Percentiles rank a stretch among this genome's conserved stretches.
Evolutionary conservation across 2,888 invertebrate genomes (phyloP).

Genomic region (Stenotaenia linearis): DNA sequence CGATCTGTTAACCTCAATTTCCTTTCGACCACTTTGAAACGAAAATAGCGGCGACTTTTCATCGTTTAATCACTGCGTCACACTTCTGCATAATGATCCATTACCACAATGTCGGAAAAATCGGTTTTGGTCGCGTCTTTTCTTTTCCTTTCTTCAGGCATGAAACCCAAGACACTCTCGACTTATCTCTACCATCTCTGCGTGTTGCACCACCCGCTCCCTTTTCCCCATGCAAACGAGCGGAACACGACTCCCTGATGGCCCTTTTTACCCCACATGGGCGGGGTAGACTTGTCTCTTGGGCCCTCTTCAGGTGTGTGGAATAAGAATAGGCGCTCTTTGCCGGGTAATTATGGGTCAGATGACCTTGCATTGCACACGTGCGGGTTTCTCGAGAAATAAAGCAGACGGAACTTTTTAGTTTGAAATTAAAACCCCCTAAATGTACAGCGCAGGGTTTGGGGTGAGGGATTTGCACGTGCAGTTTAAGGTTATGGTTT

Average conservation of each 20-base stretch:
- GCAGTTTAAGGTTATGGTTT: not conserved
- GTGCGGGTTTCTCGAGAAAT: not conserved
- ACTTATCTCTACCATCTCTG: not conserved
- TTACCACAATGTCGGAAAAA: not conserved
- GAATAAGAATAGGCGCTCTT: not conserved
- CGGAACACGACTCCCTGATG: slow-evolving; percentile 4
- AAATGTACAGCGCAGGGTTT: not conserved
- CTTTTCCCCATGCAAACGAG: not conserved
- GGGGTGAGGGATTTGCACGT: not conserved
- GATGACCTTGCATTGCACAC: not conserved
- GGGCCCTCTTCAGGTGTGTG: not conserved
- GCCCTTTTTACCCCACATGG: not conserved
- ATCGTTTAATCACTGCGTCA: not conserved
- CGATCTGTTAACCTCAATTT: not conserved
- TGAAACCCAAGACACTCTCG: not conserved
- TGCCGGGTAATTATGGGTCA: not conserved
- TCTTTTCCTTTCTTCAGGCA: not conserved
- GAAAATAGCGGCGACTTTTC: not conserved
- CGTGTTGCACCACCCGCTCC: not conserved
- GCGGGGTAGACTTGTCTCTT: not conserved
- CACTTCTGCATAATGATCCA: not conserved
- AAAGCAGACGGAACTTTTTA: not conserved
- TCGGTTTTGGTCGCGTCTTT: not conserved
- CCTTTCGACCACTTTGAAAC: not conserved
- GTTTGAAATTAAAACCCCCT: not conserved